These are phyloP conservation scores for Lophura nycthemera DNA, from an alignment of 2,113 vertebrate species.

Conservation along the genomic window DNA sequence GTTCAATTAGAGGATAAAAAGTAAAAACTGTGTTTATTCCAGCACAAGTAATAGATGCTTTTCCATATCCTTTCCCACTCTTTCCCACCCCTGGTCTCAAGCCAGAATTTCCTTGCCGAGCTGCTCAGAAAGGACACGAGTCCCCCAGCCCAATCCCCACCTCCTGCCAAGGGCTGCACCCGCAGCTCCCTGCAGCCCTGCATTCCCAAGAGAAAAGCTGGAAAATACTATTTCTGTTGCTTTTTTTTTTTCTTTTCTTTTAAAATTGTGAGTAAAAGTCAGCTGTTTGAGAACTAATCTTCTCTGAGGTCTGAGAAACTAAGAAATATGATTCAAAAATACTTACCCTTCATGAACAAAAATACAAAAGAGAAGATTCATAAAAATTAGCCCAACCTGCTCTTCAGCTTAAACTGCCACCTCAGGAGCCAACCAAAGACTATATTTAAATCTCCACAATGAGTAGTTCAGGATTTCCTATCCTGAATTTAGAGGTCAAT, in stretches of 20 bases:
- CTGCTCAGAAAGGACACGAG: neutral
- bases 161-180: neutral
- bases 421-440: neutral
- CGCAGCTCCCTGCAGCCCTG: neutral
- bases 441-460: slow-evolving; percentile 13
- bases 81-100: neutral
- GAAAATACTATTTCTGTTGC: neutral
- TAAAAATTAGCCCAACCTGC: slow-evolving; percentile 45
- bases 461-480: neutral
- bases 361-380: slow-evolving; percentile 51
- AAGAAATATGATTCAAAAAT: slow-evolving; percentile 39
- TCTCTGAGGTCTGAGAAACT: slow-evolving; percentile 25
- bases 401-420: slow-evolving; percentile 27
- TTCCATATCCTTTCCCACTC: neutral
- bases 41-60: neutral
- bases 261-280: neutral
- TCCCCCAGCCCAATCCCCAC: neutral
- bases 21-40: neutral
- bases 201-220: neutral
- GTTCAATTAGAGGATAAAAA: neutral
- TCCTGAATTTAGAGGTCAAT: neutral
- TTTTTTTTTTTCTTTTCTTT: neutral
- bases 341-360: slow-evolving; percentile 61
- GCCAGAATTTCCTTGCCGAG: neutral
- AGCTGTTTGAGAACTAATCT: slow-evolving; percentile 28